phyloP scores from a whole-genome alignment of 2,113 vertebrate species.

The Genyomyrus donnyi region DNA sequence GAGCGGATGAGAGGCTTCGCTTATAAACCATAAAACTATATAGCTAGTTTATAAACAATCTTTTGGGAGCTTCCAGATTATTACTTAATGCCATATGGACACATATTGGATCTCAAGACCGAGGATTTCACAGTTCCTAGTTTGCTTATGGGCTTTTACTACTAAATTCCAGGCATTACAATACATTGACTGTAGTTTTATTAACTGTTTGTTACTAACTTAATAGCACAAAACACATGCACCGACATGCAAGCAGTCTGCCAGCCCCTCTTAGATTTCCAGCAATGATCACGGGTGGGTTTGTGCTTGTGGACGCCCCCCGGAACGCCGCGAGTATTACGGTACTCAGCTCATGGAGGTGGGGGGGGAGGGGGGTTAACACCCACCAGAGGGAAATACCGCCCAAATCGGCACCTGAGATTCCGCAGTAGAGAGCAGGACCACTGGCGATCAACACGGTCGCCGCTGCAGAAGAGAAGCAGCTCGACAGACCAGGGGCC shows the following conservation, averaged over 20 bases:
- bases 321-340: background rate
- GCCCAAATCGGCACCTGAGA: background rate
- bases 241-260: background rate
- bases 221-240: background rate
- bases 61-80: background rate
- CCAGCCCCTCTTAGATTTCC: background rate
- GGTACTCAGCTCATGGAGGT: background rate
- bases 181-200: background rate
- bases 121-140: background rate
- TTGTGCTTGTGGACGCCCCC: background rate
- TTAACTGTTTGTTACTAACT: background rate
- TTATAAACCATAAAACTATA: background rate
- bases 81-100: background rate
- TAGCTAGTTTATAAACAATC: background rate
- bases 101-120: background rate
- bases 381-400: background rate
- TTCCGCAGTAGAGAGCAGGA: background rate
- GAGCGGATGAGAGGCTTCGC: too few relatives aligned
- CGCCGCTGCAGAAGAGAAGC: background rate
- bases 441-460: background rate
- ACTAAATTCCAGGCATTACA: background rate
- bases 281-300: background rate
- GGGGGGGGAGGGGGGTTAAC: background rate
- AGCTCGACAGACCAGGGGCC: background rate
- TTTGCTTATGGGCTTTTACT: background rate